phyloP scores from a whole-genome alignment of 2,888 invertebrate species.

The Chalcis sispes region DNA sequence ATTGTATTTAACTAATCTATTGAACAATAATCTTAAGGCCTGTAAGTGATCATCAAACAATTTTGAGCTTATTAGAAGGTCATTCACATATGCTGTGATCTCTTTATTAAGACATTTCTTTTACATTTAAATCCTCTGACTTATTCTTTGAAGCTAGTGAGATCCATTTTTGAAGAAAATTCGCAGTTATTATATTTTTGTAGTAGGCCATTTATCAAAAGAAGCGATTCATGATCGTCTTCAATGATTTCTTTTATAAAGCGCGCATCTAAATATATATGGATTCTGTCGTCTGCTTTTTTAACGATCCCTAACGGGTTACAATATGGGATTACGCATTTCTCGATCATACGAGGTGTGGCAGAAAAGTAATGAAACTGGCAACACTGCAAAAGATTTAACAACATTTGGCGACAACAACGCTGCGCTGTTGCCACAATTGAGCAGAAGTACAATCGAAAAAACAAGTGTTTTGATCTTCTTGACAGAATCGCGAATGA shows the following conservation, averaged over 20 bases:
- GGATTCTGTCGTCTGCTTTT: not conserved
- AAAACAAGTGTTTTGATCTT: too few relatives aligned
- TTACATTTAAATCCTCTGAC: slow-evolving; percentile 36
- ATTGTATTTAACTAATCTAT: slow-evolving; percentile 30
- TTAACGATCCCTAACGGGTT: not conserved
- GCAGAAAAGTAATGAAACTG: too few relatives aligned
- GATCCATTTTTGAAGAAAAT: slow-evolving; percentile 50
- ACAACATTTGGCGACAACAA: too few relatives aligned
- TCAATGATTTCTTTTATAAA: not conserved
- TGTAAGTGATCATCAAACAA: slow-evolving; percentile 25
- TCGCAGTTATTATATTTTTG: slow-evolving; percentile 55
- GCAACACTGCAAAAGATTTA: too few relatives aligned
- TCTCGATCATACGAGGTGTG: too few relatives aligned
- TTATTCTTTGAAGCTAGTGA: slow-evolving; percentile 60
- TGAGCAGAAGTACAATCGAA: too few relatives aligned
- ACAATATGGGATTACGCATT: too few relatives aligned
- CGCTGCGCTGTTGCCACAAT: too few relatives aligned
- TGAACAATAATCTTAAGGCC: not conserved
- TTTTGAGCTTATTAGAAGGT: slow-evolving; percentile 58
- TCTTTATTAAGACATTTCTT: slow-evolving; percentile 3
- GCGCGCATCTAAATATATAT: not conserved
- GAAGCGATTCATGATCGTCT: slow-evolving; percentile 5
- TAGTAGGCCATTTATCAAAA: slow-evolving; percentile 49
- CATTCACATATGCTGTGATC: not conserved
- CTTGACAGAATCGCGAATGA: too few relatives aligned